A percentile compares a stretch with the other conserved stretches of the same genome.
Conservation (phyloP, 35 echinoderm and acorn worm genomes). For the Hemicentrotus pulcherrimus region DNA sequence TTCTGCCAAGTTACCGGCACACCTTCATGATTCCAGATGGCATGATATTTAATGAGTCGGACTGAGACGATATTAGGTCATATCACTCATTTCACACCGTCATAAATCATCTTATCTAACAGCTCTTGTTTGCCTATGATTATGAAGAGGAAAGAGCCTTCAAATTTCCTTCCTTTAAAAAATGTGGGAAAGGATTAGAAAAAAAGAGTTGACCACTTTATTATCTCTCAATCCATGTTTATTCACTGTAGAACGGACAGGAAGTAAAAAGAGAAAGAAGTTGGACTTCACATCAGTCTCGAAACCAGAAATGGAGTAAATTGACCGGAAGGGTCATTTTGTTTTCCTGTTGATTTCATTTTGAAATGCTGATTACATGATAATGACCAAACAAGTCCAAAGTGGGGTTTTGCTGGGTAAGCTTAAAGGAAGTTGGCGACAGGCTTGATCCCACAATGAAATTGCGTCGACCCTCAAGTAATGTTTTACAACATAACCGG, state of each 20-base stretch:
- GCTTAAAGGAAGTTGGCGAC: background rate
- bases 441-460: no score
- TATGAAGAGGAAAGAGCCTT: conserved; percentile 28
- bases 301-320: conserved; percentile 38
- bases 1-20: background rate
- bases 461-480: no score
- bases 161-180: conserved; percentile 8
- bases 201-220: conserved; percentile 10
- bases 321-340: conserved; percentile 37
- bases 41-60: conserved; percentile 10
- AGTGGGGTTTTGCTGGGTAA: background rate
- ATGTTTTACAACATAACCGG: no score
- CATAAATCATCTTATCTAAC: conserved; percentile 29
- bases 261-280: background rate
- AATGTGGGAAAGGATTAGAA: background rate
- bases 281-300: conserved; percentile 19
- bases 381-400: background rate
- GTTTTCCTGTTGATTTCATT: conserved; percentile 23
- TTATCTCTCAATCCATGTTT: conserved; percentile 29
- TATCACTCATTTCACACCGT: background rate
- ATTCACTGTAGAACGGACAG: background rate
- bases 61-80: background rate
- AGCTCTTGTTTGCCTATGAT: conserved; percentile 1
- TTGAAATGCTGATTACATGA: conserved; percentile 8
- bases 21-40: conserved; percentile 1